Evolutionary conservation across 2,113 vertebrate genomes (phyloP), one percentile per base, ranked within the genome.

Genomic region (Stomatorhinus ivindoensis): DNA sequence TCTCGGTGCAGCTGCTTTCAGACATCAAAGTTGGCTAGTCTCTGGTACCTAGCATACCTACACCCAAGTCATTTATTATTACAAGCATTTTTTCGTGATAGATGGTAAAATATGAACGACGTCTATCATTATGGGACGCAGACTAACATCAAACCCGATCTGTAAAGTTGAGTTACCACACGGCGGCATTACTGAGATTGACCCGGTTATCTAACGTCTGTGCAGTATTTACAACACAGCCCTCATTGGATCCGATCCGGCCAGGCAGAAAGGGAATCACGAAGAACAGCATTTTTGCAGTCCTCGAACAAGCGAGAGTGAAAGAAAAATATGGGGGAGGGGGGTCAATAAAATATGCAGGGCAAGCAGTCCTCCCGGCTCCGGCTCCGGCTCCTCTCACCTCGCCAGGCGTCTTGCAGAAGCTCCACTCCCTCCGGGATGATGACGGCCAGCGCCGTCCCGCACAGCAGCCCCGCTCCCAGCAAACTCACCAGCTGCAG

Each of bases 371-470:
- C 0, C 9, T 11, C 61, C 61, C 53, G 19, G 21, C 53, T 58
- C 19, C 24, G 2, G n/a, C 61, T 53, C 0, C 53, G 53, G 53
- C 53, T 55, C 4, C 53, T 19, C 53, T 31, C n/a, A 31, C 94
- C 93, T 90, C 85, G 91, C 93, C 89, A 92, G 0, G 93, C 89
- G 39, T 93, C 93, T 55, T 94, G 92, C 90, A 96, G 92, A 46
- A 94, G 89, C 31, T 93, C 95, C 92, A 95, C 94, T 55, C 96
- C 96, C 89, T 95, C 95, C 0, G 96, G 95, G 90, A 96, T 94
- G 91, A 93, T 93, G 55, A 96, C 95, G 27, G 94, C 92, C 86
- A 96, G 90, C 0, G 93, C 94, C 0, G 89, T 95, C 90, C 95
- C 95, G 91, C 92, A 92, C 13, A 96, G 92, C 21, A 95, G 92